Evolutionary conservation across 2,888 invertebrate genomes (phyloP).

Genomic region (Scaptomyza cyrtandrae): DNA sequence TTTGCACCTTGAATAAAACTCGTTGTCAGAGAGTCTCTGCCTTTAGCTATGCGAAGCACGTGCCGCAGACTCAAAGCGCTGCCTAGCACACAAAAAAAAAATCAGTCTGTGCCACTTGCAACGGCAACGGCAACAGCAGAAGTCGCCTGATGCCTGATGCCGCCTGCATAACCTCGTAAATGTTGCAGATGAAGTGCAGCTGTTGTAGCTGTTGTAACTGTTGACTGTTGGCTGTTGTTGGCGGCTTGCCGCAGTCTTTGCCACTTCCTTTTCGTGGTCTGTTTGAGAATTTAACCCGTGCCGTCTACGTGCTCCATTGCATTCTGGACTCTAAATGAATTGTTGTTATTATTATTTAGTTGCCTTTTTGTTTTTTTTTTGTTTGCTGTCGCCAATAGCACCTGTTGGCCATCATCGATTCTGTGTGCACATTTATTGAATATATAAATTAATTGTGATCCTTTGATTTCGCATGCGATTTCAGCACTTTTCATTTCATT

Average conservation of each 20-base stretch:
- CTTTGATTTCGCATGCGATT: conserved; percentile 61
- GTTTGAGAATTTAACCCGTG: conserved; percentile 70
- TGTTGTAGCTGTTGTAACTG: conserved; percentile 17
- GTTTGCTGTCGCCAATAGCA: conserved; percentile 36
- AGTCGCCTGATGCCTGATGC: conserved; percentile 15
- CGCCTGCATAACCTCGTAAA: conserved; percentile 62
- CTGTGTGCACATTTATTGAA: conserved; percentile 67
- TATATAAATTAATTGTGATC: conserved; percentile 70
- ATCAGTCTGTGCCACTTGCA: conserved; percentile 62
- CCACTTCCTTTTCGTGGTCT: conserved; percentile 80
- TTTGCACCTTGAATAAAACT: conserved; percentile 67
- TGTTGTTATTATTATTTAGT: conserved; percentile 65
- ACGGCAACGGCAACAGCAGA: conserved; percentile 17
- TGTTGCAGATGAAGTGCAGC: conserved; percentile 43
- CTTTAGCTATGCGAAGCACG: conserved; percentile 63
- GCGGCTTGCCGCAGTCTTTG: conserved; percentile 78
- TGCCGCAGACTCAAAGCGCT: conserved; percentile 45
- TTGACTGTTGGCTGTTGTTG: conserved; percentile 26
- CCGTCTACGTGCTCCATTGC: conserved; percentile 64
- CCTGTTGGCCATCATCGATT: conserved; percentile 55
- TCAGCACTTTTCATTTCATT: conserved; percentile 55
- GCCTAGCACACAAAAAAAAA: conserved; percentile 55
- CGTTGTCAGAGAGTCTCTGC: not conserved
- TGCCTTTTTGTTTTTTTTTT: conserved; percentile 23
- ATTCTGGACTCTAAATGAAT: conserved; percentile 62